These are phyloP conservation scores for Delphinapterus leucas DNA, from an alignment of 2,113 vertebrate species.

Conservation along the genomic window DNA sequence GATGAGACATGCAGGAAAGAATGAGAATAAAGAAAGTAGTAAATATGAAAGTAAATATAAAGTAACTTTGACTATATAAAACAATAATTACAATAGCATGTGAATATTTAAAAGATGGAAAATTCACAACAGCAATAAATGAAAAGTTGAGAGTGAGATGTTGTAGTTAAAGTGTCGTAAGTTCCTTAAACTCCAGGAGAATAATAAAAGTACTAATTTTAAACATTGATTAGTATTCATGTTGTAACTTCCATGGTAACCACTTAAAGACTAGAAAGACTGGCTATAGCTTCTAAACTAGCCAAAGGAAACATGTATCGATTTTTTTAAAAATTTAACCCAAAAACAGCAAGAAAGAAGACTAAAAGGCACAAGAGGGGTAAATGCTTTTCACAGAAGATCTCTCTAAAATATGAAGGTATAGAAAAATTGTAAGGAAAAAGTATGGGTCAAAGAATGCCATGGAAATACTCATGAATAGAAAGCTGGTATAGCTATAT, in stretches of 20 bases:
- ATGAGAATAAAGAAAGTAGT: neutral
- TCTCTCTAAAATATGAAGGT: neutral
- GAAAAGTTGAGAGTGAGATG: neutral
- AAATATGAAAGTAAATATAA: neutral
- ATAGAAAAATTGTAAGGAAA: neutral
- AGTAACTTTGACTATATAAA: neutral
- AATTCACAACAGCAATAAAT: neutral
- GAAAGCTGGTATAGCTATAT: neutral
- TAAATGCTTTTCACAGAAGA: neutral
- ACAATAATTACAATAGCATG: neutral
- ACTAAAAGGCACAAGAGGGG: neutral
- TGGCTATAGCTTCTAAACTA: neutral
- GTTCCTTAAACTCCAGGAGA: too few relatives aligned
- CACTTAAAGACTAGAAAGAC: neutral
- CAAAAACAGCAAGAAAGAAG: neutral
- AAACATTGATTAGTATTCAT: neutral
- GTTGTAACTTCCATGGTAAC: neutral
- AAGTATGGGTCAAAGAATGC: neutral
- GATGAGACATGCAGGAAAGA: neutral
- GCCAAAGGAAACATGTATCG: neutral
- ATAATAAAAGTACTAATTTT: neutral
- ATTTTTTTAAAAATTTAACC: neutral
- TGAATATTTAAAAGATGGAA: neutral
- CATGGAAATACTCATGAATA: neutral
- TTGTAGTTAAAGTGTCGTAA: too few relatives aligned